These are phyloP conservation scores for Heliopora coerulea DNA, from an alignment of 92 coral and sea anemone genomes.

Conservation along the genomic window DNA sequence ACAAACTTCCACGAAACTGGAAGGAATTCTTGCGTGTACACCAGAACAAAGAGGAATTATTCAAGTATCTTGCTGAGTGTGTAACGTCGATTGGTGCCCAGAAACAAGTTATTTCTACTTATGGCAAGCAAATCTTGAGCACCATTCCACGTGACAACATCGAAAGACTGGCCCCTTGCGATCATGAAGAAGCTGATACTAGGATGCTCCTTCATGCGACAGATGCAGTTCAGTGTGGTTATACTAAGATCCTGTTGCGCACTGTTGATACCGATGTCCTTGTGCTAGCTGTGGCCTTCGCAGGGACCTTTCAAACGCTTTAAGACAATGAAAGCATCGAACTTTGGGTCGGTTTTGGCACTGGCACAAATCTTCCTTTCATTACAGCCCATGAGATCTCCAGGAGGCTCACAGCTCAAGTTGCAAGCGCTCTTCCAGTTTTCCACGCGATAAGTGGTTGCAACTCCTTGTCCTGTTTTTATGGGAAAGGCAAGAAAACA, in stretches of 20 bases:
- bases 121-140: slow-evolving; percentile 28
- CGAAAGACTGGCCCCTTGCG: slow-evolving; percentile 28
- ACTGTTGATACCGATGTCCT: slow-evolving; percentile 52
- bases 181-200: slow-evolving; percentile 51
- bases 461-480: slow-evolving; percentile 39
- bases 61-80: no score
- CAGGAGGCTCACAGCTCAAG: background rate
- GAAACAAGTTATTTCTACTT: no score
- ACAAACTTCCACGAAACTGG: no score
- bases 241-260: slow-evolving; percentile 28
- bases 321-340: background rate
- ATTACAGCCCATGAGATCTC: slow-evolving; percentile 28
- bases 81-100: no score
- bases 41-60: no score
- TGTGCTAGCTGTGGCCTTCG: slow-evolving; percentile 42
- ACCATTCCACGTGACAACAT: slow-evolving; percentile 1
- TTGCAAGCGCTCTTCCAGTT: slow-evolving; percentile 29
- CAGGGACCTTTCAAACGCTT: no score
- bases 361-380: slow-evolving; percentile 26
- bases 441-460: slow-evolving; percentile 35
- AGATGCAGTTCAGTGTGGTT: slow-evolving; percentile 38
- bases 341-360: slow-evolving; percentile 41
- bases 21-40: no score
- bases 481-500: slow-evolving; percentile 42
- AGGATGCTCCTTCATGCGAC: slow-evolving; percentile 41